Evolutionary conservation across 2,888 invertebrate genomes (phyloP).

Genomic region (Drosophila maculinotata): DNA sequence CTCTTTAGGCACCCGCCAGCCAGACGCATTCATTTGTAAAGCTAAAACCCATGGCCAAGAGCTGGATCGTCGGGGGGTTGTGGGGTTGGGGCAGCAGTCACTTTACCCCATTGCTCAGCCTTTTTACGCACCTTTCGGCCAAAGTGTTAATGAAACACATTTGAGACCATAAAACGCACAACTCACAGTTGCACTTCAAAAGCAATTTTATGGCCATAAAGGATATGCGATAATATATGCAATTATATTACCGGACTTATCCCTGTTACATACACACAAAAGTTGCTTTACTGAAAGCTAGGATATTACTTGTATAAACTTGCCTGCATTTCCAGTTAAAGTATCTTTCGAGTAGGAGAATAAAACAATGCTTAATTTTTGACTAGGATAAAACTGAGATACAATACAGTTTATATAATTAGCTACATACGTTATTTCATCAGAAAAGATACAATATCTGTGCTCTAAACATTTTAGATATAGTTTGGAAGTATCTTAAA

Average conservation of each 20-base stretch:
- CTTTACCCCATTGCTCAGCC: conserved; percentile 4
- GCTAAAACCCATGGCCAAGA: conserved; percentile 52
- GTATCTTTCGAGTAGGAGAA: too few relatives aligned
- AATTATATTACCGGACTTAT: conserved; percentile 6
- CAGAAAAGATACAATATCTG: too few relatives aligned
- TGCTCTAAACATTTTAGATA: too few relatives aligned
- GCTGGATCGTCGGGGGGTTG: not conserved
- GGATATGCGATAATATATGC: conserved; percentile 14
- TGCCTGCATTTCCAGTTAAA: too few relatives aligned
- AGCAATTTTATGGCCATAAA: conserved; percentile 25
- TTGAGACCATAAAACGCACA: conserved; percentile 51
- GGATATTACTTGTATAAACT: too few relatives aligned
- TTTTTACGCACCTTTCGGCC: conserved; percentile 70
- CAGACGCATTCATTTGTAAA: conserved; percentile 81
- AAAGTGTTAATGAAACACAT: conserved; percentile 80
- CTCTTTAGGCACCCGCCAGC: conserved; percentile 51
- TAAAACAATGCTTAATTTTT: too few relatives aligned
- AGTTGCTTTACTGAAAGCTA: too few relatives aligned
- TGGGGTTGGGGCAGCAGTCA: not conserved
- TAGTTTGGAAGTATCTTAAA: too few relatives aligned
- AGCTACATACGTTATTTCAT: too few relatives aligned
- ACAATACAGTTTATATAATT: too few relatives aligned
- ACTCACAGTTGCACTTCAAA: conserved; percentile 30
- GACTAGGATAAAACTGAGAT: too few relatives aligned
- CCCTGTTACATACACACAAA: not conserved